Evolutionary conservation across 2,113 vertebrate genomes (phyloP), one percentile per base, ranked within the genome.

Genomic region (Neomonachus schauinslandi): DNA sequence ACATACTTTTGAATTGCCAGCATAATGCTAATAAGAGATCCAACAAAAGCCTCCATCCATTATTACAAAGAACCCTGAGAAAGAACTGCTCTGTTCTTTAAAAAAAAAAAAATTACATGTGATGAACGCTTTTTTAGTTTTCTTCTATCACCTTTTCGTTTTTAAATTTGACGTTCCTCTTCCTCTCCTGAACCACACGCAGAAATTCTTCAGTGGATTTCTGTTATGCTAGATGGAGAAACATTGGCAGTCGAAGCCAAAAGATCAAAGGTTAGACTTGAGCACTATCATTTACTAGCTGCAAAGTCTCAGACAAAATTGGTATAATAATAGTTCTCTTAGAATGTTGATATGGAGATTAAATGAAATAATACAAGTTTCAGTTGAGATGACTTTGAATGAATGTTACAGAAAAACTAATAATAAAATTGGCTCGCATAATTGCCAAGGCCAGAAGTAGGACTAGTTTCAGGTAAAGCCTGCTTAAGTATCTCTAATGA

Each of bases 41-140:
- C 82, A 89, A 59, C 22, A 95, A 94, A 95, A 89, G 71, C 12
- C 11, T 18, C 53, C 26, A 22, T 51, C 46, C 36, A 22, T 71
- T 55, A 84, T 94, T 57, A 94, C 21, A 84, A 95, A 91, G 82
- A 89, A 77, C 39, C 63, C 84, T 59, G 57, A 87, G 51, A 83
- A 86, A 89, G 21, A 95, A 84, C 24, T 84, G 13, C 65, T 51
- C 6, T 31, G 19, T 33, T 79, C 11, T 86, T 39, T 67, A 65
- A 15, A 55, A 82, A 96, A 55, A 82, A 96, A 96, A 69, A 72
- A 36, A 63, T 57, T 76, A 61, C 19, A 63, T 57, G 61, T 36
- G 10, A 91, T 90, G 83, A 94, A 95, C 89, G 69, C 42, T 69
- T 18, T 81, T 95, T 93, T 85, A 5, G 3, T 53, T 94, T 97